phyloP scores from a whole-genome alignment of 1,140 invertebrate species.

The Pissodes strobi region DNA sequence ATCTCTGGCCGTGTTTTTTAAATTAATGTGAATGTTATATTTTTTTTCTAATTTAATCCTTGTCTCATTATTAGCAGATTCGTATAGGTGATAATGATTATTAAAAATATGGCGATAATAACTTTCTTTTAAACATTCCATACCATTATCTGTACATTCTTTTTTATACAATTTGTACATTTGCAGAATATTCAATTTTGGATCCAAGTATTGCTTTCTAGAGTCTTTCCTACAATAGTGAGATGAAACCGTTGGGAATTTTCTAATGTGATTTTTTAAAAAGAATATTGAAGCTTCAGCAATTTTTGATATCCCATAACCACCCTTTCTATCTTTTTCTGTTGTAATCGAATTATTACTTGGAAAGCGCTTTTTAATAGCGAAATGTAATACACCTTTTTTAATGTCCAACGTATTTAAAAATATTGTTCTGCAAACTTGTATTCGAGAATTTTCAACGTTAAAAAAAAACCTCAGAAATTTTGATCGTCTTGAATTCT shows the following conservation, averaged over 20 bases:
- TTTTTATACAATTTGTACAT: slow-evolving; percentile 5
- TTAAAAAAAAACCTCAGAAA: not conserved
- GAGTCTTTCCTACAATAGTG: slow-evolving; percentile 3
- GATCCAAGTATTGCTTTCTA: not conserved
- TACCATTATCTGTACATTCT: not conserved
- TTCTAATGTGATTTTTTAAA: not conserved
- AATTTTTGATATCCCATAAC: not conserved
- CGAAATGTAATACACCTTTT: not conserved
- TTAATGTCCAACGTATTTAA: not conserved
- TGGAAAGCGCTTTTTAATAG: slow-evolving; percentile 5
- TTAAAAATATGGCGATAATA: slow-evolving; percentile 7
- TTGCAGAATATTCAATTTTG: not conserved
- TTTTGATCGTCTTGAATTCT: not conserved
- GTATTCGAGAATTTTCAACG: not conserved
- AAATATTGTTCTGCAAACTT: not conserved
- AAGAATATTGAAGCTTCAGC: not conserved
- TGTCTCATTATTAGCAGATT: not conserved
- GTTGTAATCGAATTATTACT: slow-evolving; percentile 3
- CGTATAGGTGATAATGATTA: not conserved
- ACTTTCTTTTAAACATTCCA: slow-evolving; percentile 2
- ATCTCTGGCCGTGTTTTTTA: not conserved
- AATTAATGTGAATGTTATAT: not conserved
- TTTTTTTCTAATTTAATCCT: not conserved
- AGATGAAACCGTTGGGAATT: not conserved
- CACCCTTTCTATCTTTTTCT: slow-evolving; percentile 12